Percentiles rank a stretch among this genome's conserved stretches.
These are phyloP conservation scores for Cryptotermes secundus DNA, from an alignment of 1,140 invertebrate species.

Conservation along the genomic window DNA sequence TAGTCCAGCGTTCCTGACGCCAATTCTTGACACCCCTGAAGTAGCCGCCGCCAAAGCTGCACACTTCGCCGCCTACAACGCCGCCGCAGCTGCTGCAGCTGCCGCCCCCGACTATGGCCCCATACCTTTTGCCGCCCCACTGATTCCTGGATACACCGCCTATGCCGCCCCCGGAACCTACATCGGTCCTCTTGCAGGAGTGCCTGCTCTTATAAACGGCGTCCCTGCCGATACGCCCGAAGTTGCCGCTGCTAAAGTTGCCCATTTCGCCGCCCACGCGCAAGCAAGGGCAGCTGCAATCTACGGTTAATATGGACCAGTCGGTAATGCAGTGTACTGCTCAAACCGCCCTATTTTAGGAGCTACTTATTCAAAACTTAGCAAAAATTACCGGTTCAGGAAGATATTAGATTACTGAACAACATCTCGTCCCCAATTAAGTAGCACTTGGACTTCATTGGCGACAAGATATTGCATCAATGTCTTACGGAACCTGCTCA, in stretches of 20 bases:
- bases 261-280: constrained; percentile 41
- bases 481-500: not conserved
- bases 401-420: not conserved
- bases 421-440: not conserved
- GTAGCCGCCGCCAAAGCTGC: constrained; percentile 42
- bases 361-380: not conserved
- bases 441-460: not conserved
- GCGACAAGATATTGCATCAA: constrained; percentile 12
- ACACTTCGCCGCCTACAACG: constrained; percentile 41
- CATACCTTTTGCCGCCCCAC: not conserved
- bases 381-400: not conserved
- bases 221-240: constrained; percentile 42
- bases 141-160: not conserved
- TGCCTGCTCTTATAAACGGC: constrained; percentile 36
- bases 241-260: constrained; percentile 42
- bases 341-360: not conserved
- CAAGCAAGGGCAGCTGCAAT: not conserved
- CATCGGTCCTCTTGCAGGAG: not conserved
- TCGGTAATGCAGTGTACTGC: not conserved
- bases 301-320: not conserved
- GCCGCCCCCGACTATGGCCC: not conserved
- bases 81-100: not conserved
- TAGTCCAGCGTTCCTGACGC: not conserved
- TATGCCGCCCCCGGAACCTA: not conserved
- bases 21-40: constrained; percentile 42